Percentiles rank a stretch among this genome's conserved stretches.
Conservation (phyloP, 2,797 vertebrate species). For the Hippocampus kuda region DNA sequence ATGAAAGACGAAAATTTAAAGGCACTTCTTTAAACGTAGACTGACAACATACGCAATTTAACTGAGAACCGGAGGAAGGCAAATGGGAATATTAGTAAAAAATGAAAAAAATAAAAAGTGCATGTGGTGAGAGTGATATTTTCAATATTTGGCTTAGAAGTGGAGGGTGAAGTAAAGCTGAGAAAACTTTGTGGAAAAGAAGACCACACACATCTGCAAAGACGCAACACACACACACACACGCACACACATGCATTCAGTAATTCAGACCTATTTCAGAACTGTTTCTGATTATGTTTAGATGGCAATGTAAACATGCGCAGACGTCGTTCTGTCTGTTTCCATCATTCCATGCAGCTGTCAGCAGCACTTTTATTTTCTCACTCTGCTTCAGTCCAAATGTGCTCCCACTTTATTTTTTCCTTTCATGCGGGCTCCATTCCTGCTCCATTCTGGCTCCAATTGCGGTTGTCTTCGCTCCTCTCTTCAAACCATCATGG, state of each 20-base stretch:
- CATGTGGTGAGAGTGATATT: constrained; percentile 41
- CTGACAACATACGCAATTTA: constrained; percentile 3
- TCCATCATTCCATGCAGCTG: constrained; percentile 26
- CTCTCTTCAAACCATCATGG: constrained; percentile 38
- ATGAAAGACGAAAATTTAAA: background rate
- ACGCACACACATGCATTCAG: constrained; percentile 27
- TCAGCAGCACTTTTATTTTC: constrained; percentile 24
- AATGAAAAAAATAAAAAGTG: constrained; percentile 11
- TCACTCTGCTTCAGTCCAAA: constrained; percentile 20
- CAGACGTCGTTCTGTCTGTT: constrained; percentile 44
- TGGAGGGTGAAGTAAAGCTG: constrained; percentile 34
- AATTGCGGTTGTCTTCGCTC: constrained; percentile 39
- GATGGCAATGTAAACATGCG: constrained; percentile 41
- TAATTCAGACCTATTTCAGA: constrained; percentile 22
- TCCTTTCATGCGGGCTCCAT: constrained; percentile 22
- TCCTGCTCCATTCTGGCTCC: constrained; percentile 29
- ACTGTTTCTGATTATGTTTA: constrained; percentile 48
- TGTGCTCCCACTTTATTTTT: constrained; percentile 16
- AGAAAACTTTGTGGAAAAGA: constrained; percentile 30
- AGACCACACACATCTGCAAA: constrained; percentile 46
- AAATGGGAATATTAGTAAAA: constrained; percentile 1
- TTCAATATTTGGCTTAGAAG: constrained; percentile 46
- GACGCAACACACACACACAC: constrained; percentile 15
- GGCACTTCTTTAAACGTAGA: background rate
- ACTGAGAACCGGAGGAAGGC: constrained; percentile 8